These are phyloP conservation scores for Danaus chrysippus DNA, from an alignment of 2,888 invertebrate genomes.

Conservation along the genomic window DNA sequence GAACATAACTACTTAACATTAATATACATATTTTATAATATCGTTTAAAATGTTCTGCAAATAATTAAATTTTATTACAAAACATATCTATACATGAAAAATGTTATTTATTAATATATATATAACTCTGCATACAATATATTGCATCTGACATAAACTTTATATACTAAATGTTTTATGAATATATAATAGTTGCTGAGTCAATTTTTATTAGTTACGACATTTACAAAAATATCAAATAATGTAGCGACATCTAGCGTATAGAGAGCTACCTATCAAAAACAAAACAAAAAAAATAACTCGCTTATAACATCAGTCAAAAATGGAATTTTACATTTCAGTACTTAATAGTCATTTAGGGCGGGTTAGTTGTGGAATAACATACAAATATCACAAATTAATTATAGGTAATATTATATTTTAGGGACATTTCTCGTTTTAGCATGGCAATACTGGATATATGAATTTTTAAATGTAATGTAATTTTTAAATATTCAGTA, in stretches of 20 bases:
- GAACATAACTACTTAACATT: no score
- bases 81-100: no score
- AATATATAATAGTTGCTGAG: no score
- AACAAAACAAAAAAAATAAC: constrained; percentile 33
- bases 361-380: constrained; percentile 41
- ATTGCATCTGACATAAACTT: no score
- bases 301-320: constrained; percentile 44
- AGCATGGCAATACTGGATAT: constrained; percentile 1
- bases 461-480: not conserved
- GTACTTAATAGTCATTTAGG: constrained; percentile 39
- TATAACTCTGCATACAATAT: no score
- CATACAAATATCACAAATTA: constrained; percentile 41
- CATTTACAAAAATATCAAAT: constrained; percentile 16
- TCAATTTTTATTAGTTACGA: constrained; percentile 8
- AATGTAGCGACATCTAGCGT: constrained; percentile 32
- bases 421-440: not conserved
- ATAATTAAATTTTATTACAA: no score
- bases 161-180: no score
- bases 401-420: constrained; percentile 25
- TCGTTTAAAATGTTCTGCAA: no score
- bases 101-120: no score
- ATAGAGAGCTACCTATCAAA: constrained; percentile 64
- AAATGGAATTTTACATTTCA: constrained; percentile 36
- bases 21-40: no score
- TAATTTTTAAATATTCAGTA: not conserved